Percentiles rank a stretch among this genome's conserved stretches.
Conservation (phyloP, 2,888 invertebrate genomes). For the Ornithoptera priamus region DNA sequence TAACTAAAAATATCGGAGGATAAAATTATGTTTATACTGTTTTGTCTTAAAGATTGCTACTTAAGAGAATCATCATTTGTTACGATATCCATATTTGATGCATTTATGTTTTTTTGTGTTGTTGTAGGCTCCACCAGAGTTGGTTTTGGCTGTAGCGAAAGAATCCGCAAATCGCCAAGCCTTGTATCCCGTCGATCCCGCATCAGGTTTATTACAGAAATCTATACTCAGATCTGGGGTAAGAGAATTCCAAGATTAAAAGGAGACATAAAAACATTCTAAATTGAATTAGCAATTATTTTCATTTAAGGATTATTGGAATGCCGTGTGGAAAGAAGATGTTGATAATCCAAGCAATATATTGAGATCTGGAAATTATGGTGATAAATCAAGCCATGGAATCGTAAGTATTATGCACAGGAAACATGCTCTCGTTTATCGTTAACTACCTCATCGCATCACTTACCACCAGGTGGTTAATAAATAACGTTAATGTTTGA, state of each 20-base stretch:
- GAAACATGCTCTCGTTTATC: background rate
- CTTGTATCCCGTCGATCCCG: slow-evolving; percentile 37
- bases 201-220: slow-evolving; percentile 39
- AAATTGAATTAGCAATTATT: background rate
- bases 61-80: too few species aligned
- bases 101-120: background rate
- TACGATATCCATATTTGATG: too few species aligned
- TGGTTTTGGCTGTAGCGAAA: slow-evolving; percentile 53
- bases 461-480: background rate
- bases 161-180: slow-evolving; percentile 46
- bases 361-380: slow-evolving; percentile 38
- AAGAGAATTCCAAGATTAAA: slow-evolving; percentile 31
- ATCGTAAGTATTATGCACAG: slow-evolving; percentile 31
- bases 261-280: background rate
- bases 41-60: too few species aligned
- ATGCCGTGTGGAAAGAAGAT: slow-evolving; percentile 57
- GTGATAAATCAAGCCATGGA: slow-evolving; percentile 9
- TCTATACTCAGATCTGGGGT: slow-evolving; percentile 57
- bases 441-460: background rate
- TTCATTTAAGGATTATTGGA: slow-evolving; percentile 57
- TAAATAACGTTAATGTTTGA: slow-evolving; percentile 12
- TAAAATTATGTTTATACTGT: too few species aligned
- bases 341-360: slow-evolving; percentile 39
- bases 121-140: slow-evolving; percentile 54
- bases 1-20: too few species aligned